These are phyloP conservation scores for Orthosia gracilis DNA, from an alignment of 2,888 invertebrate species.

Conservation along the genomic window DNA sequence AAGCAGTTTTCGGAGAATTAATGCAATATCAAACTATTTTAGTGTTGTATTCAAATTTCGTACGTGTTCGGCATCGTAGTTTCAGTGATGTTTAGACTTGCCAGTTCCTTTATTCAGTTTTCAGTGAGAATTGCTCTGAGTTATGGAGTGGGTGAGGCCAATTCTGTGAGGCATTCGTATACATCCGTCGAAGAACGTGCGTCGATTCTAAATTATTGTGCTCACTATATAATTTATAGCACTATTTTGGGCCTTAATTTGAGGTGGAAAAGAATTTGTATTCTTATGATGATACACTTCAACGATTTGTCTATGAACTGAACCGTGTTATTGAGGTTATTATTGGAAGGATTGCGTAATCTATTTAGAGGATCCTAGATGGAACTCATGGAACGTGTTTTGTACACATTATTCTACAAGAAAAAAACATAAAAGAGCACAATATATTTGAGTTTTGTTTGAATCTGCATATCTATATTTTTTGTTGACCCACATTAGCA, in stretches of 20 bases:
- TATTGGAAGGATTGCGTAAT: constrained; percentile 22
- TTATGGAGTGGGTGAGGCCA: constrained; percentile 79
- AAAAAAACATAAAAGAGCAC: constrained; percentile 28
- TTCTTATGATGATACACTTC: constrained; percentile 31
- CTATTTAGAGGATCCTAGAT: constrained; percentile 1
- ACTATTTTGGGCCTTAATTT: constrained; percentile 58
- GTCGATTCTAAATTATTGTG: constrained; percentile 79
- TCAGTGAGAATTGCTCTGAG: constrained; percentile 82
- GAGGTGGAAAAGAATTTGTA: constrained; percentile 36
- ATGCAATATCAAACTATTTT: constrained; percentile 66
- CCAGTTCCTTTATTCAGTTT: constrained; percentile 83
- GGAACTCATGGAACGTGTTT: constrained; percentile 22
- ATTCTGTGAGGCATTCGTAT: constrained; percentile 83
- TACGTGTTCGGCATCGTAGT: constrained; percentile 64
- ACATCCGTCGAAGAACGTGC: constrained; percentile 87
- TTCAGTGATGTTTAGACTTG: constrained; percentile 79
- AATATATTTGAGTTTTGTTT: constrained; percentile 13
- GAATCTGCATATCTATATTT: constrained; percentile 36
- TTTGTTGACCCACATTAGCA: constrained; percentile 71
- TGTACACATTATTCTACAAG: neutral
- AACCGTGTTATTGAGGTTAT: constrained; percentile 13
- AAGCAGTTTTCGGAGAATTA: constrained; percentile 47
- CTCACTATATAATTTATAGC: constrained; percentile 71
- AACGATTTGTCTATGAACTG: constrained; percentile 22
- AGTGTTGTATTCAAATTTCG: constrained; percentile 62